Evolutionary conservation across 2,888 invertebrate genomes (phyloP).

Genomic region (Leucophenga maculata): DNA sequence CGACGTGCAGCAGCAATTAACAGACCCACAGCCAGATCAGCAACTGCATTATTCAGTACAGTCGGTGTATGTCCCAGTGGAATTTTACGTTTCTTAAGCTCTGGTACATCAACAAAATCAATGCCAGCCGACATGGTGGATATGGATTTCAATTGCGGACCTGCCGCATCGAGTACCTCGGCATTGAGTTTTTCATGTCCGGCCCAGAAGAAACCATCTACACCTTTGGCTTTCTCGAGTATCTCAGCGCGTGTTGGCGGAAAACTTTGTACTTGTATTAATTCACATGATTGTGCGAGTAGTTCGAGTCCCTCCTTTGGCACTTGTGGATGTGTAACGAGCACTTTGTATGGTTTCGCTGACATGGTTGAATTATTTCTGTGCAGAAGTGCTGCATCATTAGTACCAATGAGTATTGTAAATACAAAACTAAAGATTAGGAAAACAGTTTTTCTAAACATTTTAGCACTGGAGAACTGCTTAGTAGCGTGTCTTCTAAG

Average conservation of each 20-base stretch:
- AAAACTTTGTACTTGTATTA: slow-evolving; percentile 59
- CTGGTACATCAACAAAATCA: slow-evolving; percentile 85
- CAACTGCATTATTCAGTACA: slow-evolving; percentile 83
- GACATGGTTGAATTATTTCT: slow-evolving; percentile 51
- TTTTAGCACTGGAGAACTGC: background rate
- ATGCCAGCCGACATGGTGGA: slow-evolving; percentile 90
- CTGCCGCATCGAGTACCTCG: slow-evolving; percentile 68
- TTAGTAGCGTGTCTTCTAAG: background rate
- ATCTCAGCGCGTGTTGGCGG: slow-evolving; percentile 65
- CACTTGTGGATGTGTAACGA: slow-evolving; percentile 81
- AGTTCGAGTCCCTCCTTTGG: slow-evolving; percentile 78
- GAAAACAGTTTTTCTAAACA: background rate
- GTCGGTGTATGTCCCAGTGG: slow-evolving; percentile 86
- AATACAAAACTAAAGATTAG: slow-evolving; percentile 1
- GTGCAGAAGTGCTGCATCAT: slow-evolving; percentile 42
- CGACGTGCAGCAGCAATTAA: slow-evolving; percentile 83
- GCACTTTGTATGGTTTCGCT: slow-evolving; percentile 74
- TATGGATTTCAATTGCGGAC: slow-evolving; percentile 82
- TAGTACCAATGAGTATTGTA: slow-evolving; percentile 33
- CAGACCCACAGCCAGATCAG: slow-evolving; percentile 86
- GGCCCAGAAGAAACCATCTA: slow-evolving; percentile 69
- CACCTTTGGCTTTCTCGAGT: slow-evolving; percentile 65
- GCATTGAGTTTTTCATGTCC: slow-evolving; percentile 62
- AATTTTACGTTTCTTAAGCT: slow-evolving; percentile 81
- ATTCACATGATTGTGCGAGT: slow-evolving; percentile 74